A percentile compares a stretch with the other conserved stretches of the same genome.
Evolutionary conservation across 2,888 invertebrate genomes (phyloP).

Genomic region (Seira ritae): DNA sequence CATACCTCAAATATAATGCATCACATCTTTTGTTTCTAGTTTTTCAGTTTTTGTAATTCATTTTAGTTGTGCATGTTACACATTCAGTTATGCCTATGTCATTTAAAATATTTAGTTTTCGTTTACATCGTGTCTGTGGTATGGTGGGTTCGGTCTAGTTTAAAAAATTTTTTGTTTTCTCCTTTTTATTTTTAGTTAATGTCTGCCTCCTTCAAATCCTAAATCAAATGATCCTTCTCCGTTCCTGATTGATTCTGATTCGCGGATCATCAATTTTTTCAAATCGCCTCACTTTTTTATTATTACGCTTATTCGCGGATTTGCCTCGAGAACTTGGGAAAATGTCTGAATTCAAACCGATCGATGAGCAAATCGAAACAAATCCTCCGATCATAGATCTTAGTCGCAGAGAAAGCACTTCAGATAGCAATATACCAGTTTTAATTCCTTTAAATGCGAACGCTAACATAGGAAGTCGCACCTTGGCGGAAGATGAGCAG

Average conservation of each 20-base stretch:
- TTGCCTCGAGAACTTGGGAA: background rate
- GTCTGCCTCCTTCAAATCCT: background rate
- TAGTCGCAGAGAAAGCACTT: slow-evolving; percentile 2
- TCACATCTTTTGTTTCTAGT: too few species aligned
- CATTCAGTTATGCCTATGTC: too few species aligned
- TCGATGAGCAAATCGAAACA: slow-evolving; percentile 30
- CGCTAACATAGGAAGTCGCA: slow-evolving; percentile 30
- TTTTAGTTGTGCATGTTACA: too few species aligned
- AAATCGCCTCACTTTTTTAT: too few species aligned
- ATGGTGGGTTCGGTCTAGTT: too few species aligned
- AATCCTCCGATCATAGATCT: slow-evolving; percentile 13
- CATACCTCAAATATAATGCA: too few species aligned
- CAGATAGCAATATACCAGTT: slow-evolving; percentile 42
- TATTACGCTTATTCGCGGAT: background rate
- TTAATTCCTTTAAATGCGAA: slow-evolving; percentile 66
- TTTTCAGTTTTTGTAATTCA: too few species aligned
- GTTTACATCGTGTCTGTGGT: too few species aligned
- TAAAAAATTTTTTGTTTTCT: background rate
- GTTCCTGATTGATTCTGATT: background rate
- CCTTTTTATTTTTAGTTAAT: background rate
- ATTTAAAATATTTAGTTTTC: too few species aligned
- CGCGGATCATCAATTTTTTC: background rate
- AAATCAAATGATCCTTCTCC: background rate
- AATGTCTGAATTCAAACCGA: slow-evolving; percentile 61
- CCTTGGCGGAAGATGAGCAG: slow-evolving; percentile 12